Evolutionary conservation across 1,140 invertebrate species (phyloP).

Genomic region (Drosophila chauvacae): DNA sequence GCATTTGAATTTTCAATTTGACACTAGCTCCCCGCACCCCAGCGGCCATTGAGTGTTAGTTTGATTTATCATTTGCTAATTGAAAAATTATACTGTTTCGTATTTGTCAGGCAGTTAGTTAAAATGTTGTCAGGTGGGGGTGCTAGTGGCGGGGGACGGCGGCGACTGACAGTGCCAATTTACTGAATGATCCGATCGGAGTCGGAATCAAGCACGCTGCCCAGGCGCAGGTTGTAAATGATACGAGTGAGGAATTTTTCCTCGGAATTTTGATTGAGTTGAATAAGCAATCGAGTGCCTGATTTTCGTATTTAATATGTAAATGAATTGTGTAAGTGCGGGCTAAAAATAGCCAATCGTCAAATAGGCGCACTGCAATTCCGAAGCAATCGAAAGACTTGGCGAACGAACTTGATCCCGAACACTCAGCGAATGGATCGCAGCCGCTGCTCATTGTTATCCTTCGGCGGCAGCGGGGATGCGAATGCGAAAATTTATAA

Average conservation of each 20-base stretch:
- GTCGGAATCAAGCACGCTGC: slow-evolving; percentile 30
- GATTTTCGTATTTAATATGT: slow-evolving; percentile 72
- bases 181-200: slow-evolving; percentile 74
- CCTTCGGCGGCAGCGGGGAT: neutral
- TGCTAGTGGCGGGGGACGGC: neutral
- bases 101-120: slow-evolving; percentile 81
- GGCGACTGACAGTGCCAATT: slow-evolving; percentile 71
- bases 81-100: slow-evolving; percentile 81
- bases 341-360: slow-evolving; percentile 68
- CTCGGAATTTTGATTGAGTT: slow-evolving; percentile 82
- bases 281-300: slow-evolving; percentile 70
- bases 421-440: neutral
- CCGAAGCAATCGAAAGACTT: slow-evolving; percentile 69
- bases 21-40: slow-evolving; percentile 45
- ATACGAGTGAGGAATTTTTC: slow-evolving; percentile 75
- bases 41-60: slow-evolving; percentile 63
- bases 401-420: slow-evolving; percentile 58
- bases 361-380: slow-evolving; percentile 55
- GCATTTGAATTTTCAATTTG: slow-evolving; percentile 71
- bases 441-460: slow-evolving; percentile 63
- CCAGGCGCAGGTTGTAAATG: slow-evolving; percentile 69
- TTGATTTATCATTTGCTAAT: slow-evolving; percentile 84
- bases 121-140: slow-evolving; percentile 70
- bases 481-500: slow-evolving; percentile 73
- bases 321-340: slow-evolving; percentile 76